Conservation (phyloP, 2,797 vertebrate genomes). For the Pantherophis vulpinus region DNA sequence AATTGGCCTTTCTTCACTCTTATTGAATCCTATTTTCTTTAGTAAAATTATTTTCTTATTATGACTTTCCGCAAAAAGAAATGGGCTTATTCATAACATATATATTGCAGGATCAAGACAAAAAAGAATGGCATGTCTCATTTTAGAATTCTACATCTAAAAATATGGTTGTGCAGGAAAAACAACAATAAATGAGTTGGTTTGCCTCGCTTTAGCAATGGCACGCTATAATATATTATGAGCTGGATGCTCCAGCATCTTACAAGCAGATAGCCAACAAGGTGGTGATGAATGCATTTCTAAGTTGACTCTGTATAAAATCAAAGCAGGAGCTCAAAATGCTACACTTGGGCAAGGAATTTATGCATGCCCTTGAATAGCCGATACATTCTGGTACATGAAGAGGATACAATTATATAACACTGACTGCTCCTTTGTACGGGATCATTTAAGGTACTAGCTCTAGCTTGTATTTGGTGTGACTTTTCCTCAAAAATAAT, state of each 20-base stretch:
- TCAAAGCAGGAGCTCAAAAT: neutral
- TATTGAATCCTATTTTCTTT: neutral
- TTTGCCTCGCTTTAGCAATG: slow-evolving; percentile 27
- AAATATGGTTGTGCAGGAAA: slow-evolving; percentile 25
- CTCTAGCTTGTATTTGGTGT: neutral
- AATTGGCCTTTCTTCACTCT: neutral
- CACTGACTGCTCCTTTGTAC: neutral
- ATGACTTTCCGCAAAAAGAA: neutral
- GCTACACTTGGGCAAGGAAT: neutral
- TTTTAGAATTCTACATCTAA: slow-evolving; percentile 33
- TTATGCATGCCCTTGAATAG: slow-evolving; percentile 4
- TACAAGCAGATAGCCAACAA: slow-evolving; percentile 10
- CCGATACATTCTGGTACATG: neutral
- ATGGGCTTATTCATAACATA: neutral
- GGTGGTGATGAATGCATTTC: neutral
- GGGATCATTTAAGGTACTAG: neutral
- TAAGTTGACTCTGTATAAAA: slow-evolving; percentile 2
- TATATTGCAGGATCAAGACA: slow-evolving; percentile 23
- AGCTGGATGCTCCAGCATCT: slow-evolving; percentile 27
- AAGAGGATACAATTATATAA: neutral
- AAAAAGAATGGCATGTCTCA: slow-evolving; percentile 15
- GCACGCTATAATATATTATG: slow-evolving; percentile 1
- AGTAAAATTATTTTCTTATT: neutral
- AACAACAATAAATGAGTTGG: neutral
- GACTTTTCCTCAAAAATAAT: neutral